phyloP scores from a whole-genome alignment of 1,140 invertebrate genomes.

The Thaumatotibia leucotreta region DNA sequence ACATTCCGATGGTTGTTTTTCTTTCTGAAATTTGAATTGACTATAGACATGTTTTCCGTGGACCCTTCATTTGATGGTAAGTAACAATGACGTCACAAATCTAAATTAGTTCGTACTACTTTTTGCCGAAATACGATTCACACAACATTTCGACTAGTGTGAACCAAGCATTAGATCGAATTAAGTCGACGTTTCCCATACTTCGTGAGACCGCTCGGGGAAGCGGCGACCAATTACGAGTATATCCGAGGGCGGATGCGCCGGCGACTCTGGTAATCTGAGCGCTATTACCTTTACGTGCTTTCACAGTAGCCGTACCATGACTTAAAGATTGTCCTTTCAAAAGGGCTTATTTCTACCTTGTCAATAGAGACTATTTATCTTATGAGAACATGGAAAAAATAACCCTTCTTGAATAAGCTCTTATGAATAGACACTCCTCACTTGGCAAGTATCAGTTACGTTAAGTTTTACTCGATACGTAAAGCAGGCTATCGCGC shows the following conservation, averaged over 20 bases:
- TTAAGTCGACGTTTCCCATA: constrained; percentile 36
- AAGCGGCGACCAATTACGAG: constrained; percentile 60
- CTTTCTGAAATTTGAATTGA: no score
- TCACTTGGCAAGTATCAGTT: no score
- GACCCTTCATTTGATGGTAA: no score
- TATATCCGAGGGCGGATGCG: constrained; percentile 45
- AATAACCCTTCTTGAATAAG: no score
- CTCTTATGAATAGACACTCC: no score
- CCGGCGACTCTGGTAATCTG: constrained; percentile 52
- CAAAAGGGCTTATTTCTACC: neutral
- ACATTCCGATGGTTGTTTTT: no score
- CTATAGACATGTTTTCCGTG: no score
- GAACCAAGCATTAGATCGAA: constrained; percentile 16
- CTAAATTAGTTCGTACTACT: neutral
- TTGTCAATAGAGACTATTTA: neutral
- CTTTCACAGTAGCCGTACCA: constrained; percentile 23
- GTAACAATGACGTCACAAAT: neutral
- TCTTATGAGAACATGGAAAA: no score
- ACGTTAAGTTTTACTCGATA: no score
- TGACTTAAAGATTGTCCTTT: no score
- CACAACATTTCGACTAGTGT: neutral
- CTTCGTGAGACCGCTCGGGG: constrained; percentile 40
- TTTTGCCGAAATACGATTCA: neutral
- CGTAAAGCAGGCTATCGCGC: no score
- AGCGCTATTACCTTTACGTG: constrained; percentile 47